Base-by-base conservation (phyloP, 1,140 invertebrate genomes). In the Drosophila yakuba region DNA sequence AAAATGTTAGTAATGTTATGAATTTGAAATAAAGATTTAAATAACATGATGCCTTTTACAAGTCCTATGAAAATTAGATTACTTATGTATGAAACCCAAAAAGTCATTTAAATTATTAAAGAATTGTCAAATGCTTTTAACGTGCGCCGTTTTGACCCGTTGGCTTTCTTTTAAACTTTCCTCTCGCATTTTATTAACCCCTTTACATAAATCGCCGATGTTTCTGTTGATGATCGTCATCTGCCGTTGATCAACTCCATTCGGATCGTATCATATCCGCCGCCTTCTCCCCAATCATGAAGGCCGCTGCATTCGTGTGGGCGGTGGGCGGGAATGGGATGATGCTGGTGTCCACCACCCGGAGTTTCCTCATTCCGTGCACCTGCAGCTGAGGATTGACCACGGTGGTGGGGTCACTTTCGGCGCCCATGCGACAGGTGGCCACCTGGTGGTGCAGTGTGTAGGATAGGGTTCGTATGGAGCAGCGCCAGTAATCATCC, bases 241-340 rank as follows among this genome's bases (percentile, higher is more conserved):
- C 5, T 10, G 7, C 1, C 11, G 11, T 39, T 5, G 17, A 25
- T 67, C 43, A 63, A 1, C 51, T 64, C 95, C 95, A 95, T 35
- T 93, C 91, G 25, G 92, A 90, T 80, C 95, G 96, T 38, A 98
- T 96, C 92, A 98, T 93, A 92, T 97, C 96, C 0, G 97, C 95
- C 0, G 94, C 96, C 92, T 97, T 98, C 92, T 98, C 97, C 0
- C 95, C 97, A 45, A 98, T 95, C 97, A 98, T 98, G 63, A 94
- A 94, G 8, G 95, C 94, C 0, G 94, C 94, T 2, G 95, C 96
- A 64, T 95, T 96, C 0, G 95, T 94, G 86, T 97, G 96, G 1
- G 95, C 96, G 1, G 93, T 93, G 3, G 95, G 93, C 25, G 96
- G 94, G 5, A 92, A 92, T 0, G 97, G 96, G 89, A 97, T 96